Percentiles rank a stretch among this genome's conserved stretches.
Evolutionary conservation across 2,888 invertebrate genomes (phyloP).

Genomic region (Panzeria rudis): DNA sequence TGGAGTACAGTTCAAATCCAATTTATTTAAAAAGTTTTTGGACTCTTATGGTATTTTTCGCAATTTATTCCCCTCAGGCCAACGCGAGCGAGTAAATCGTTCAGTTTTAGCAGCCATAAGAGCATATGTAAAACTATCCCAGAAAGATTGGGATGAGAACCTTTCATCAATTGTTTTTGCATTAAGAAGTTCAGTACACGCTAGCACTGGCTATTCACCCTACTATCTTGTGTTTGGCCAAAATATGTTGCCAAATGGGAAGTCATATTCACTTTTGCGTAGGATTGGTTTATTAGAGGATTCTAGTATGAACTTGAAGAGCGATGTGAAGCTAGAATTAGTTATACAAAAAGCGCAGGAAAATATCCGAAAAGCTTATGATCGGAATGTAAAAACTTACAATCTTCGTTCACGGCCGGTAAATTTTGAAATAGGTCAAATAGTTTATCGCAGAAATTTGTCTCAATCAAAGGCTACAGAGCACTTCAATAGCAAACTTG

Average conservation of each 20-base stretch:
- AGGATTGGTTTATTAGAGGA: conserved; percentile 14
- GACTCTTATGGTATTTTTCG: conserved; percentile 21
- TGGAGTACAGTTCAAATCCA: conserved; percentile 5
- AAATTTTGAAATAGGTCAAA: conserved; percentile 22
- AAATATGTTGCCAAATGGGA: conserved; percentile 7
- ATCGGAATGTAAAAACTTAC: conserved; percentile 13
- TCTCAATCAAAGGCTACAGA: conserved; percentile 24
- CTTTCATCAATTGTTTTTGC: conserved; percentile 15
- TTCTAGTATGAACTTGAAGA: neutral
- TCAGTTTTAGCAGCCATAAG: conserved; percentile 16
- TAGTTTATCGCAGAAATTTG: conserved; percentile 39
- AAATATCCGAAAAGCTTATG: conserved; percentile 18
- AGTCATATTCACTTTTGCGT: conserved; percentile 4
- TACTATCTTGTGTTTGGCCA: conserved; percentile 50
- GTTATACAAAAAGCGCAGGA: neutral
- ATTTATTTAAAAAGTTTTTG: neutral
- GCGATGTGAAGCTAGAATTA: conserved; percentile 23
- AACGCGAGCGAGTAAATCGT: conserved; percentile 21
- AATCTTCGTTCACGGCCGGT: conserved; percentile 9
- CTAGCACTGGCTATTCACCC: conserved; percentile 28
- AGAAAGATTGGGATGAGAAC: too few species aligned
- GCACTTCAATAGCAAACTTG: conserved; percentile 23
- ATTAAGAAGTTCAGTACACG: conserved; percentile 30
- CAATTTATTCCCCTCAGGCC: neutral
- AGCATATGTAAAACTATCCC: too few species aligned